Evolutionary conservation across 1,140 invertebrate genomes (phyloP).

Genomic region (Augochlora pura): DNA sequence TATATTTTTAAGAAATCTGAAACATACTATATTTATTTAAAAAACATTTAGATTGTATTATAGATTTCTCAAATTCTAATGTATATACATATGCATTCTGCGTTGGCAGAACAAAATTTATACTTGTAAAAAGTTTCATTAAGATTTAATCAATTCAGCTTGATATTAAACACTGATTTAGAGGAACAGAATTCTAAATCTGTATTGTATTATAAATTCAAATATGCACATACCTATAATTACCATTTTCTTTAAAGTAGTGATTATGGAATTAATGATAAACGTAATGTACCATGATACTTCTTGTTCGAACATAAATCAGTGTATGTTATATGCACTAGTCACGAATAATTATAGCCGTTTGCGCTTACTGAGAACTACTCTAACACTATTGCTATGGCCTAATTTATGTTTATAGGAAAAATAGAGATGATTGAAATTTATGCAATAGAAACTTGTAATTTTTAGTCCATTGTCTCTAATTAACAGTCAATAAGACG

Average conservation of each 20-base stretch:
- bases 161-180: constrained; percentile 27
- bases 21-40: too few relatives aligned
- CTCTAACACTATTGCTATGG: constrained; percentile 14
- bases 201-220: constrained; percentile 20
- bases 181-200: constrained; percentile 3
- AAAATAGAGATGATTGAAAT: constrained; percentile 14
- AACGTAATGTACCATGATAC: constrained; percentile 6
- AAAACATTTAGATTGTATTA: too few relatives aligned
- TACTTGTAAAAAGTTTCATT: not conserved
- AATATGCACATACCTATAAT: constrained; percentile 4
- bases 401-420: constrained; percentile 37
- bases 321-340: constrained; percentile 12
- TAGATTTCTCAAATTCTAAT: not conserved
- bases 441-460: constrained; percentile 17
- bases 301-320: not conserved
- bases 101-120: not conserved
- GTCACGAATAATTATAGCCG: constrained; percentile 9
- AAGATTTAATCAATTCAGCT: constrained; percentile 2
- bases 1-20: too few relatives aligned
- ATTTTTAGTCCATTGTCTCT: constrained; percentile 25
- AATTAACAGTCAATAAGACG: constrained; percentile 24
- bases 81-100: not conserved
- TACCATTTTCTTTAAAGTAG: not conserved
- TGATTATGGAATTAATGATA: not conserved
- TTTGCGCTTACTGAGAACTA: constrained; percentile 4